Conservation (phyloP, 2,888 invertebrate genomes). For the Stenoptilia bipunctidactyla region DNA sequence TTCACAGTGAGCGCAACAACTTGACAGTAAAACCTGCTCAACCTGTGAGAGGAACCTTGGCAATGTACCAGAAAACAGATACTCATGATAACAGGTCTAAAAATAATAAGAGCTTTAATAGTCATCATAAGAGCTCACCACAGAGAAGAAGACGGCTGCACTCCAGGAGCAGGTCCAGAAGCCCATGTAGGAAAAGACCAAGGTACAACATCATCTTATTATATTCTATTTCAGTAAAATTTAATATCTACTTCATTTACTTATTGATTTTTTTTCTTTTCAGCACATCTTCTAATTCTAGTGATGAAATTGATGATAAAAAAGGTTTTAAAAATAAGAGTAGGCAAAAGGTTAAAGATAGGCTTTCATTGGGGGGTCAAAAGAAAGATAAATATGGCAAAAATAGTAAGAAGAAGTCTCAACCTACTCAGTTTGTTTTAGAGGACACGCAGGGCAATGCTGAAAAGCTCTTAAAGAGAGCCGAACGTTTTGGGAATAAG, state of each 20-base stretch:
- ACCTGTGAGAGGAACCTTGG: slow-evolving; percentile 68
- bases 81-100: slow-evolving; percentile 34
- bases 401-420: slow-evolving; percentile 69
- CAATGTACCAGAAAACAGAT: slow-evolving; percentile 71
- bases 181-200: slow-evolving; percentile 61
- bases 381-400: slow-evolving; percentile 61
- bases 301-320: slow-evolving; percentile 68
- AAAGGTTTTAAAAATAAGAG: slow-evolving; percentile 45
- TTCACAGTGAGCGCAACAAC: slow-evolving; percentile 82
- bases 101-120: slow-evolving; percentile 25
- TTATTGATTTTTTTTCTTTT: slow-evolving; percentile 20
- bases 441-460: slow-evolving; percentile 80
- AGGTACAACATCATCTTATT: slow-evolving; percentile 37
- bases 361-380: slow-evolving; percentile 61
- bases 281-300: slow-evolving; percentile 65
- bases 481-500: slow-evolving; percentile 83
- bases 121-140: slow-evolving; percentile 37
- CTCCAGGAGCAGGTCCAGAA: slow-evolving; percentile 50
- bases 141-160: slow-evolving; percentile 42
- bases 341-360: slow-evolving; percentile 69
- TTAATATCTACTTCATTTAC: slow-evolving; percentile 1
- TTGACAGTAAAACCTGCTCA: slow-evolving; percentile 74
- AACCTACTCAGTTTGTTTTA: slow-evolving; percentile 76
- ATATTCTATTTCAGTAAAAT: slow-evolving; percentile 1
- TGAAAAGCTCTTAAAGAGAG: slow-evolving; percentile 87